Evolutionary conservation across 2,888 invertebrate genomes (phyloP).

Genomic region (Ferdinandea cuprea): DNA sequence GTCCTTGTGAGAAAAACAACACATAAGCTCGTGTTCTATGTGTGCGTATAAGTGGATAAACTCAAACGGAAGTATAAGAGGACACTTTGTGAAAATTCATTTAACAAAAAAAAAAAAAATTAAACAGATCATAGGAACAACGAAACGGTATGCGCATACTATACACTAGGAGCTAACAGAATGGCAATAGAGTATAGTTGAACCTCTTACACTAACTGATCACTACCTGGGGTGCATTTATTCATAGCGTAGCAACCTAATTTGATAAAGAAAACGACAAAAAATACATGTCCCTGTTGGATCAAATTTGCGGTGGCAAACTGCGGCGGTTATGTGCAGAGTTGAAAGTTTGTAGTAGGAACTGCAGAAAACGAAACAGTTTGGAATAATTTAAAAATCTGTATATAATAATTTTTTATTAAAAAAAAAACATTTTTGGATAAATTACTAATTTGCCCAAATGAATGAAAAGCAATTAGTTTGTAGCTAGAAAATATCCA

Average conservation of each 20-base stretch:
- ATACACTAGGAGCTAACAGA: not conserved
- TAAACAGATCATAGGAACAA: constrained; percentile 41
- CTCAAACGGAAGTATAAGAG: constrained; percentile 32
- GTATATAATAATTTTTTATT: no score
- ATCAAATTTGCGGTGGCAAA: constrained; percentile 9
- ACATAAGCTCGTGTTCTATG: not conserved
- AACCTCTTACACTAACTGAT: constrained; percentile 57
- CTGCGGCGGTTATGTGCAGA: not conserved
- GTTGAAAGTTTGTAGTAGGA: not conserved
- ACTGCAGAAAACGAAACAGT: not conserved
- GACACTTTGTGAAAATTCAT: constrained; percentile 53
- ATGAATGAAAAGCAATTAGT: no score
- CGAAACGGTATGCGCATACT: constrained; percentile 1
- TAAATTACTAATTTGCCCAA: no score
- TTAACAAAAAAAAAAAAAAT: not conserved
- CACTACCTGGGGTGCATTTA: constrained; percentile 42
- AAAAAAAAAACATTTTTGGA: no score
- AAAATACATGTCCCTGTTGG: not conserved
- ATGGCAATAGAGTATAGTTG: not conserved
- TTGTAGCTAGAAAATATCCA: no score
- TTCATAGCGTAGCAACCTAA: constrained; percentile 39
- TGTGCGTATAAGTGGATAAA: constrained; percentile 49
- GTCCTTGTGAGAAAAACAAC: constrained; percentile 50
- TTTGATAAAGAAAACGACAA: constrained; percentile 32
- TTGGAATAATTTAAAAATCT: not conserved